Evolutionary conservation across 2,888 invertebrate genomes (phyloP).

Genomic region (Caenorhabditis sp.): DNA sequence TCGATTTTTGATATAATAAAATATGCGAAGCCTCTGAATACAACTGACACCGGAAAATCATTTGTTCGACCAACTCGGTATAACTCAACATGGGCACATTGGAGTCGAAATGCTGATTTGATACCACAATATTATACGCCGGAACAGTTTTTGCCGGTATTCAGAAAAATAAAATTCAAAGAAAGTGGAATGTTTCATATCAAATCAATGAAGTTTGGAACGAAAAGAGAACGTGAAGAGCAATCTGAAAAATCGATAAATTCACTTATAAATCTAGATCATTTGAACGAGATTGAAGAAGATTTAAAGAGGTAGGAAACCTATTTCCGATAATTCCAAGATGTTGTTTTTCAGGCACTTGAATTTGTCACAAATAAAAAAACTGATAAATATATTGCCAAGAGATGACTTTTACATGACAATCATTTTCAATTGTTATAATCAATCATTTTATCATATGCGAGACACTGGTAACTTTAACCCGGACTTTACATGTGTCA

Average conservation of each 20-base stretch:
- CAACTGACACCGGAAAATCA: conserved; percentile 11
- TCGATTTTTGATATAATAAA: conserved; percentile 13
- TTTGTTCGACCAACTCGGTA: conserved; percentile 23
- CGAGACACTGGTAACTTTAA: background rate
- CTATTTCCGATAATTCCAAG: too few relatives aligned
- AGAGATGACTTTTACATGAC: conserved; percentile 28
- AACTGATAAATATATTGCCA: background rate
- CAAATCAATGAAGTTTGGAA: background rate
- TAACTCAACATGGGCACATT: conserved; percentile 37
- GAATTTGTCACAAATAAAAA: background rate
- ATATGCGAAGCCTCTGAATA: conserved; percentile 3
- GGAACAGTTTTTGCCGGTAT: background rate
- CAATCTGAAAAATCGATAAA: background rate
- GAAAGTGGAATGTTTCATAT: conserved; percentile 1
- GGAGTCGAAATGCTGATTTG: conserved; percentile 14
- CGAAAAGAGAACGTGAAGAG: background rate
- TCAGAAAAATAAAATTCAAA: background rate
- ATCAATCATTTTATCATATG: conserved; percentile 2
- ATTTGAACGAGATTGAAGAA: background rate
- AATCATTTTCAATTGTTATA: conserved; percentile 37
- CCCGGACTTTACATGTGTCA: conserved; percentile 17
- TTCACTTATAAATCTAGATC: background rate
- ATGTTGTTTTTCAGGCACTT: background rate
- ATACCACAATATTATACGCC: conserved; percentile 8
- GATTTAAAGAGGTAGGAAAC: background rate